Evolutionary conservation across 2,797 vertebrate species (phyloP), one percentile per base, ranked within the genome.

Genomic region (Hozukius guyotensis): DNA sequence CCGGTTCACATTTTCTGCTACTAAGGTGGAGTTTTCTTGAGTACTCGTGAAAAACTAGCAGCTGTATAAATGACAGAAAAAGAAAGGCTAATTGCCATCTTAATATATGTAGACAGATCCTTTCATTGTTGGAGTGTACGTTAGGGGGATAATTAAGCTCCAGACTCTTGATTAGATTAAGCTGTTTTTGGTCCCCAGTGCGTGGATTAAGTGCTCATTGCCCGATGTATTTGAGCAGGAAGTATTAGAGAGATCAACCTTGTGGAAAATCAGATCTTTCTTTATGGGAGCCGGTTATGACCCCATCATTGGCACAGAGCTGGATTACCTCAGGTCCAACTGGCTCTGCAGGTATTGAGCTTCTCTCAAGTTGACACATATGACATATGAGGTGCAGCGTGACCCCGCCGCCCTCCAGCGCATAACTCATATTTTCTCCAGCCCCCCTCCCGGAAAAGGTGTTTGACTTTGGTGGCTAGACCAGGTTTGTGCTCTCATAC

Each of bases 111-210:
- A 74, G 90, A 94, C 89, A 84, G 92, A 92, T 93, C 90, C 89
- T 90, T 89, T 94, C 87, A 83, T 94, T 93, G 92, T 94, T 87
- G 89, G 91, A 92, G 92, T 90, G 89, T 89, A 91, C 85, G 89
- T 93, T 92, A 68, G 86, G 92, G 91, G 92, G 94, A 85, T 94
- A 95, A 95, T 95, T 94, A 95, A 94, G 89, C 94, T 85, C 80
- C 92, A 87, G 89, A 88, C 91, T 92, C 93, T 91, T 95, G 94
- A 95, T 95, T 94, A 93, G 92, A 94, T 94, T 85, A 93, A 94
- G 94, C 93, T 92, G 92, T 89, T 92, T 93, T 94, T 73, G 82
- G 85, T 92, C 93, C 93, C 88, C 75, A 69, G 91, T 80, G 94
- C 85, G 82, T 86, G 89, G 92, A 94, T 95, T 94, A 94, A 93